phyloP scores from a whole-genome alignment of 2,113 vertebrate genomes.

The Dicentrarchus labrax region DNA sequence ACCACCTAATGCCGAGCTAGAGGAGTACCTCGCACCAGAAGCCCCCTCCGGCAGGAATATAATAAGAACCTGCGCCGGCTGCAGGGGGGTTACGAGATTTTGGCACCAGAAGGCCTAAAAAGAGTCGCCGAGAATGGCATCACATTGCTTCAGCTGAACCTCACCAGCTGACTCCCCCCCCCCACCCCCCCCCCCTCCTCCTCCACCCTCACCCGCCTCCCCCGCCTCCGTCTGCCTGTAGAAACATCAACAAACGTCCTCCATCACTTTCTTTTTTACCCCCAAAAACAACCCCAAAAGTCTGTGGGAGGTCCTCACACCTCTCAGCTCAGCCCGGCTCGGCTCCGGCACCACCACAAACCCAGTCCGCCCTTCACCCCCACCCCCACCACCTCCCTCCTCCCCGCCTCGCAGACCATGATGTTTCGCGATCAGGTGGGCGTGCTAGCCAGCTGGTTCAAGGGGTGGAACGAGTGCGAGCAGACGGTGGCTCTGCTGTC shows the following conservation, averaged over 20 bases:
- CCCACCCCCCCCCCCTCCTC: neutral
- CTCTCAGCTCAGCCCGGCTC: neutral
- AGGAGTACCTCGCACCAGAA: constrained; percentile 23
- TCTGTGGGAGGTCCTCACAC: neutral
- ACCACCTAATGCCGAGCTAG: constrained; percentile 59
- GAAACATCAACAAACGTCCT: neutral
- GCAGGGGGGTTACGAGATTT: neutral
- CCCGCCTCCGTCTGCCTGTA: neutral
- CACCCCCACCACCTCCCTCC: neutral
- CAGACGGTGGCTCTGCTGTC: constrained; percentile 98
- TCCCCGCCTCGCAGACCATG: constrained; percentile 87
- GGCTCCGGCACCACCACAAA: neutral
- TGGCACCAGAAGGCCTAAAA: neutral
- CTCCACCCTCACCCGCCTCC: constrained; percentile 1
- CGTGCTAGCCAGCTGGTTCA: constrained; percentile 97
- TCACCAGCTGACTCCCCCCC: neutral
- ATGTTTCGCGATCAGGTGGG: constrained; percentile 99
- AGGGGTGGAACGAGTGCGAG: constrained; percentile 99
- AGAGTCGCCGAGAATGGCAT: constrained; percentile 63
- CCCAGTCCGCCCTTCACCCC: neutral
- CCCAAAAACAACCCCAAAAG: too few species aligned
- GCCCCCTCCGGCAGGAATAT: constrained; percentile 45
- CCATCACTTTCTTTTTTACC: neutral
- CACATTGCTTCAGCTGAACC: constrained; percentile 42
- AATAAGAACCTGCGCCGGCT: neutral